phyloP scores from a whole-genome alignment of 2,113 vertebrate species.

The Apteryx owenii region DNA sequence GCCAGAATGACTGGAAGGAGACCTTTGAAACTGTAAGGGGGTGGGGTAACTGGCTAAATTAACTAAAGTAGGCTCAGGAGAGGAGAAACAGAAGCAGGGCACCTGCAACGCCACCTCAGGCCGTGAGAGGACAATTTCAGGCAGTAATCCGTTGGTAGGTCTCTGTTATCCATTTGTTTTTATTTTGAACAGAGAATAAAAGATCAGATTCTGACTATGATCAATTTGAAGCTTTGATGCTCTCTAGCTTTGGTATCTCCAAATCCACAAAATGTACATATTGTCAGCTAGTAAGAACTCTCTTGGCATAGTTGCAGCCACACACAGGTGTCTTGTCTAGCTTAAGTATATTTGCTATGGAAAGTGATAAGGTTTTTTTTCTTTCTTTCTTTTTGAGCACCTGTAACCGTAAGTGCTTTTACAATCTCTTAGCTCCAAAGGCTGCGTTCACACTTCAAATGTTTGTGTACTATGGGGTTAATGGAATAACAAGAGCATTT shows the following conservation, averaged over 20 bases:
- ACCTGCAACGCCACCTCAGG: not conserved
- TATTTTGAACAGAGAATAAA: not conserved
- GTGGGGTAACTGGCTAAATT: not conserved
- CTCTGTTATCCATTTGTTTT: not conserved
- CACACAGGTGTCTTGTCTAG: accelerated
- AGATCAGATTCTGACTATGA: not conserved
- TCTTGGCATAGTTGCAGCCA: not conserved
- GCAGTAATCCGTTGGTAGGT: not conserved
- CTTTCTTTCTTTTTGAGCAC: not conserved
- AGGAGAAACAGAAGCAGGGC: not conserved
- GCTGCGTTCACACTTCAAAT: not conserved
- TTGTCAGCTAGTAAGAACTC: not conserved
- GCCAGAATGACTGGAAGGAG: too few species aligned
- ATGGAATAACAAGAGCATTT: not conserved
- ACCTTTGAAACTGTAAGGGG: not conserved
- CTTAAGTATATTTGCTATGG: accelerated
- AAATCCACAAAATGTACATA: not conserved
- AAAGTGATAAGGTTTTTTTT: too few species aligned
- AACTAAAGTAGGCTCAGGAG: not conserved
- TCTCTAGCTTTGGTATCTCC: not conserved
- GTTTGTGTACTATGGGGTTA: accelerated
- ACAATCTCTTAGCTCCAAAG: too few species aligned
- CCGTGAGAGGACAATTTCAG: not conserved
- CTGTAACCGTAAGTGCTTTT: accelerated
- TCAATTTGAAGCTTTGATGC: not conserved